Percentiles rank a stretch among this genome's conserved stretches.
Conservation (phyloP, 2,113 vertebrate genomes). For the Epinephelus lanceolatus region DNA sequence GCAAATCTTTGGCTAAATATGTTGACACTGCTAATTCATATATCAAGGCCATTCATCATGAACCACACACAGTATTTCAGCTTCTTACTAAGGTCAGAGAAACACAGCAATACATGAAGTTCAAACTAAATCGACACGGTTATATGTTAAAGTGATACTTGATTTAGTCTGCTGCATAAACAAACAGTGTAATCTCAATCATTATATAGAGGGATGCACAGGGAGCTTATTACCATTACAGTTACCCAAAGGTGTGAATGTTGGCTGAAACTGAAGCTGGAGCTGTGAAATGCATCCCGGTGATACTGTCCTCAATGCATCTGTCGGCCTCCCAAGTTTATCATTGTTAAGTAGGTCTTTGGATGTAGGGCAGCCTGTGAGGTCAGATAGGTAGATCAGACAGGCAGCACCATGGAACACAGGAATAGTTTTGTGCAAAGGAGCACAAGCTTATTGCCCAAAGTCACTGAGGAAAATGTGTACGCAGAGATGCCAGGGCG, state of each 20-base stretch:
- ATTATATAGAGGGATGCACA: not conserved
- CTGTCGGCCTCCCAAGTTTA: not conserved
- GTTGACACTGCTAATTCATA: constrained; percentile 10
- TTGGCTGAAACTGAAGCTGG: not conserved
- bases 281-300: not conserved
- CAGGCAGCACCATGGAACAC: not conserved
- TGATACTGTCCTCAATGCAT: constrained; percentile 22
- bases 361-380: constrained; percentile 51
- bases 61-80: not conserved
- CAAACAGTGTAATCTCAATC: not conserved
- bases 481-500: not conserved
- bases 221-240: not conserved
- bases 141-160: not conserved
- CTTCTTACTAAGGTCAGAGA: not conserved
- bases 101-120: too few species aligned
- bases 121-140: not conserved
- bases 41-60: constrained; percentile 1
- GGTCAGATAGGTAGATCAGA: constrained; percentile 42
- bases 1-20: not conserved
- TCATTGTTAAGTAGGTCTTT: constrained; percentile 45
- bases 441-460: not conserved
- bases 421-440: not conserved
- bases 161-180: not conserved
- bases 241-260: not conserved
- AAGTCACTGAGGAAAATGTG: not conserved